Conservation (phyloP, 2,888 invertebrate species). For the Stegana nigrithorax region DNA sequence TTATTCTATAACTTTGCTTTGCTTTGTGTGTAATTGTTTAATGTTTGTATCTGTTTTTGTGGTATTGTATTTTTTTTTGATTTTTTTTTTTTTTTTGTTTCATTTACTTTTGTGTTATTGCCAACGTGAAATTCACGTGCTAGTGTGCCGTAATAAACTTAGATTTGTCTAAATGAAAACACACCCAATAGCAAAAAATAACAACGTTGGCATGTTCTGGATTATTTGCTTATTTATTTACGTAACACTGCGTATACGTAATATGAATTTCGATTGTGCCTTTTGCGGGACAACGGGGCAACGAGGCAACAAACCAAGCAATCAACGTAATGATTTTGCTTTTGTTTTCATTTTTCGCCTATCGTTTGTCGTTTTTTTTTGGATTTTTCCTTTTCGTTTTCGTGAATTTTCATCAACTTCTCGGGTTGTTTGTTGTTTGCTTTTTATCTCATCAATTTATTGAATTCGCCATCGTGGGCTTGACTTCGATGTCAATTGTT, state of each 20-base stretch:
- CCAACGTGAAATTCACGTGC: no score
- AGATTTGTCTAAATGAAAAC: no score
- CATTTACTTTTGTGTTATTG: no score
- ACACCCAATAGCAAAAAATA: no score
- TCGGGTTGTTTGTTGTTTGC: background rate
- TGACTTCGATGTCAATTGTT: constrained; percentile 8
- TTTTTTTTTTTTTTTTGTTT: background rate
- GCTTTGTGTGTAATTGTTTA: no score
- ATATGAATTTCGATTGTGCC: background rate
- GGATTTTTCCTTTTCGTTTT: background rate
- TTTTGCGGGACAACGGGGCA: no score
- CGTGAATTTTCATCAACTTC: background rate
- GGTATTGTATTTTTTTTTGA: constrained; percentile 8
- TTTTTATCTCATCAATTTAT: background rate
- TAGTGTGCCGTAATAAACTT: no score
- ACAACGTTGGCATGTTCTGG: no score
- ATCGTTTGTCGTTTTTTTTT: background rate
- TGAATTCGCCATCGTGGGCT: no score
- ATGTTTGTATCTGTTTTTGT: no score
- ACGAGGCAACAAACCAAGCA: no score
- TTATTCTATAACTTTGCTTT: no score
- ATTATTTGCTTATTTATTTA: background rate
- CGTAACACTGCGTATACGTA: background rate
- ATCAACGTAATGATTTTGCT: background rate
- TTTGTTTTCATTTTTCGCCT: background rate